A percentile compares a stretch with the other conserved stretches of the same genome.
Conservation (phyloP, 2,113 vertebrate species). For the Hemibagrus wyckioides region DNA sequence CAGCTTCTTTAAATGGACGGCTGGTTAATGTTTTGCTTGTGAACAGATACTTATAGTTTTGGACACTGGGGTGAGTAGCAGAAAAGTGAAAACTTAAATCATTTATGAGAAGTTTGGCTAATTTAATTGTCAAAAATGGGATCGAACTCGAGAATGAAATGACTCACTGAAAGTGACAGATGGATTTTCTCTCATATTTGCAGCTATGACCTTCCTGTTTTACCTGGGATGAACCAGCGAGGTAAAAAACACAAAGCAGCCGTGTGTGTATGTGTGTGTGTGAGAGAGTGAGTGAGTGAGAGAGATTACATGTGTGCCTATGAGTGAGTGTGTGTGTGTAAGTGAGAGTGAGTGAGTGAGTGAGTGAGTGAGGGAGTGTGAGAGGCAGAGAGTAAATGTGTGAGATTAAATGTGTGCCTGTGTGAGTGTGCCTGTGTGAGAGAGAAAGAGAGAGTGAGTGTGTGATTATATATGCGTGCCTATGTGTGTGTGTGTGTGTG, state of each 20-base stretch:
- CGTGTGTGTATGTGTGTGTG: not conserved
- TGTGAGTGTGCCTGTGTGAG: no score
- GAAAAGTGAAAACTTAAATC: not conserved
- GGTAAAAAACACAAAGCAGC: not conserved
- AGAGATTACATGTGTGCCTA: no score
- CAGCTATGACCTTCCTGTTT: not conserved
- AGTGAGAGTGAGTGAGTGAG: no score
- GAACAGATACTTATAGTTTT: not conserved
- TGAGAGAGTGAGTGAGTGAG: no score
- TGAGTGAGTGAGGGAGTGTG: no score
- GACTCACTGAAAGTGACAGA: not conserved
- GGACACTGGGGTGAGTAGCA: not conserved
- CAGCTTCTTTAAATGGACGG: not conserved
- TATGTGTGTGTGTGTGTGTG: no score
- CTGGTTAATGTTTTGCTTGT: not conserved
- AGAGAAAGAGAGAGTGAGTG: no score
- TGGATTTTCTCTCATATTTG: not conserved
- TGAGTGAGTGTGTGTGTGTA: no score
- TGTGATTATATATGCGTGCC: no score
- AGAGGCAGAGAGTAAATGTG: no score
- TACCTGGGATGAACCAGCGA: not conserved
- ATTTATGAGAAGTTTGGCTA: not conserved
- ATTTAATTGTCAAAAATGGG: not conserved
- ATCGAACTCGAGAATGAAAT: not conserved
- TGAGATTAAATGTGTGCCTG: no score